These are phyloP conservation scores for Rhea americana DNA, from an alignment of 2,113 vertebrate genomes.

Conservation along the genomic window DNA sequence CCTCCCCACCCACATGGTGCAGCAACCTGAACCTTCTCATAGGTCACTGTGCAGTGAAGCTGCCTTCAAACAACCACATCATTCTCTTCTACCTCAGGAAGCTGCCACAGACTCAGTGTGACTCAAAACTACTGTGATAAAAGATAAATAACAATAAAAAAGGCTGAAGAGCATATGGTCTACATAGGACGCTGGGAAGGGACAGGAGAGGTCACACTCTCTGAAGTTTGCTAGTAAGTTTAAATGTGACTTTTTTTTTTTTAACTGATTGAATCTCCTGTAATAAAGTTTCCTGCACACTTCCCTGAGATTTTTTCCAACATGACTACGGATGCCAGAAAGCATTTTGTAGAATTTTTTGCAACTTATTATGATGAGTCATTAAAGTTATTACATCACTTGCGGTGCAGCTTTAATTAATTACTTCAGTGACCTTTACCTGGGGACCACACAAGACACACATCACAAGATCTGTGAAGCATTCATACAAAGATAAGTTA, in stretches of 20 bases:
- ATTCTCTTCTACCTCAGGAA: background rate
- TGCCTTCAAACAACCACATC: background rate
- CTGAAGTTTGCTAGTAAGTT: background rate
- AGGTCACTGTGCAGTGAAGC: rapidly evolving
- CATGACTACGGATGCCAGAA: background rate
- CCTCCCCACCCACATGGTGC: background rate
- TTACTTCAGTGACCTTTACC: background rate
- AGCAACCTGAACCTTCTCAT: background rate
- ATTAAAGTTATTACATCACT: background rate
- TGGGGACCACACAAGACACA: background rate
- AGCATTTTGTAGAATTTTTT: background rate
- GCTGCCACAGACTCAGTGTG: background rate
- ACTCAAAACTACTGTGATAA: background rate
- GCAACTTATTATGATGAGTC: background rate
- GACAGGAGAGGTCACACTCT: background rate
- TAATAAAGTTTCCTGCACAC: background rate
- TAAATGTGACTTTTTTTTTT: background rate
- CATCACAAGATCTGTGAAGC: background rate
- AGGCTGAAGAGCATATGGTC: background rate
- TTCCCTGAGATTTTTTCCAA: background rate
- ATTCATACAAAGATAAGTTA: background rate
- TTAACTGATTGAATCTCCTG: background rate
- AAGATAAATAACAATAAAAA: background rate
- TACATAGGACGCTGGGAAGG: background rate
- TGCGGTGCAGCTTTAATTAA: background rate